Percentiles rank a stretch among this genome's conserved stretches.
phyloP scores from a whole-genome alignment of 2,888 invertebrate species.

The Parochlus steinenii region DNA sequence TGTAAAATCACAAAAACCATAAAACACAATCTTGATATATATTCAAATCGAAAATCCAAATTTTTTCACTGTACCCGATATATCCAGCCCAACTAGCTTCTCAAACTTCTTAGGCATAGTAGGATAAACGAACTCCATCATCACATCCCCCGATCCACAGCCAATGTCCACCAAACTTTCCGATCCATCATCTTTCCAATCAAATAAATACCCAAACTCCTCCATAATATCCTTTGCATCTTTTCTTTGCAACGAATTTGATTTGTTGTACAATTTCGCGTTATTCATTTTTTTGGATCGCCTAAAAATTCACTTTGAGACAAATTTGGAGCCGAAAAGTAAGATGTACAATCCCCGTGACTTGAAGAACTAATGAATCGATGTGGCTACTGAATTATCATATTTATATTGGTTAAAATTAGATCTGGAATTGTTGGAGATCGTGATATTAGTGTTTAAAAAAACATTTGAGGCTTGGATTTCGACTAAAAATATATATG shows the following conservation, averaged over 20 bases:
- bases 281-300: slow-evolving; percentile 37
- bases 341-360: too few relatives aligned
- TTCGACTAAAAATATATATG: too few relatives aligned
- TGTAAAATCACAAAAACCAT: slow-evolving; percentile 25
- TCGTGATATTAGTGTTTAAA: too few relatives aligned
- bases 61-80: slow-evolving; percentile 52
- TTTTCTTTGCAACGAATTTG: slow-evolving; percentile 48
- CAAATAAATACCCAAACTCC: slow-evolving; percentile 40
- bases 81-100: slow-evolving; percentile 45
- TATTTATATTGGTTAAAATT: too few relatives aligned
- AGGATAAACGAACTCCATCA: slow-evolving; percentile 43
- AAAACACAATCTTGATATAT: too few relatives aligned
- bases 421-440: too few relatives aligned
- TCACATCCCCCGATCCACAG: slow-evolving; percentile 56
- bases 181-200: slow-evolving; percentile 35
- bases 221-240: slow-evolving; percentile 46
- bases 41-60: slow-evolving; percentile 37
- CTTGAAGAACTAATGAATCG: too few relatives aligned
- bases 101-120: slow-evolving; percentile 38
- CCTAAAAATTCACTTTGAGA: too few relatives aligned
- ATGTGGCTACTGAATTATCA: too few relatives aligned
- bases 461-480: too few relatives aligned
- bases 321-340: too few relatives aligned
- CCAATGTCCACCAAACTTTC: slow-evolving; percentile 51
- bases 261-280: slow-evolving; percentile 48